A percentile compares a stretch with the other conserved stretches of the same genome.
Evolutionary conservation across 1,140 invertebrate species (phyloP).

Genomic region (Zaprionus capensis): DNA sequence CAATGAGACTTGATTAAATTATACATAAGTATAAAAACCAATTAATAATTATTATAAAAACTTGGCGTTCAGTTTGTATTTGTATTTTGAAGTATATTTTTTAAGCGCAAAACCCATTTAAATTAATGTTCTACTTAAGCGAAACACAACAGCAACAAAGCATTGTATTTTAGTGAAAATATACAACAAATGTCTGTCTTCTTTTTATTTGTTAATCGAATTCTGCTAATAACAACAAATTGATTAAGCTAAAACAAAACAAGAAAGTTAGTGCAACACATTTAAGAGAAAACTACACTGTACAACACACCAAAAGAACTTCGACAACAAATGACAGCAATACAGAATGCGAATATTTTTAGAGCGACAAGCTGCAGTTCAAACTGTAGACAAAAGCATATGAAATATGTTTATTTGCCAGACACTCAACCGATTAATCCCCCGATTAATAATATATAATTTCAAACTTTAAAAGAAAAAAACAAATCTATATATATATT

Average conservation of each 20-base stretch:
- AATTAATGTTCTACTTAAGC: conserved; percentile 70
- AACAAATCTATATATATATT: conserved; percentile 43
- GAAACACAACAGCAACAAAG: conserved; percentile 17
- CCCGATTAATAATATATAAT: conserved; percentile 16
- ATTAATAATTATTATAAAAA: conserved; percentile 57
- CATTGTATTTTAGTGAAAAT: conserved; percentile 58
- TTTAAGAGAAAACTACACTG: conserved; percentile 34
- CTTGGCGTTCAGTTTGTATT: conserved; percentile 59
- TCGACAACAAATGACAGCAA: conserved; percentile 51
- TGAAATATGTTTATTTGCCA: conserved; percentile 74
- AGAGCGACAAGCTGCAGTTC: conserved; percentile 52
- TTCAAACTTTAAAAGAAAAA: conserved; percentile 33
- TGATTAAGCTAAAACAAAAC: conserved; percentile 2
- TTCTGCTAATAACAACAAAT: conserved; percentile 41
- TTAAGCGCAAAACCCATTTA: conserved; percentile 63
- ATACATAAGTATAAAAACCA: conserved; percentile 38
- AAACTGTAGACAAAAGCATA: conserved; percentile 65
- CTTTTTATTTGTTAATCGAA: conserved; percentile 64
- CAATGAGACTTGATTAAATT: conserved; percentile 69
- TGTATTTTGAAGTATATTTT: conserved; percentile 71
- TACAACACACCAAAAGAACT: conserved; percentile 54
- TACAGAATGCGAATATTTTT: conserved; percentile 57
- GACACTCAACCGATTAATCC: conserved; percentile 26
- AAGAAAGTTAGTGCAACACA: conserved; percentile 30
- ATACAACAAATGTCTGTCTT: conserved; percentile 57